phyloP scores from a whole-genome alignment of 2,888 invertebrate species.

The Erebia aethiops region DNA sequence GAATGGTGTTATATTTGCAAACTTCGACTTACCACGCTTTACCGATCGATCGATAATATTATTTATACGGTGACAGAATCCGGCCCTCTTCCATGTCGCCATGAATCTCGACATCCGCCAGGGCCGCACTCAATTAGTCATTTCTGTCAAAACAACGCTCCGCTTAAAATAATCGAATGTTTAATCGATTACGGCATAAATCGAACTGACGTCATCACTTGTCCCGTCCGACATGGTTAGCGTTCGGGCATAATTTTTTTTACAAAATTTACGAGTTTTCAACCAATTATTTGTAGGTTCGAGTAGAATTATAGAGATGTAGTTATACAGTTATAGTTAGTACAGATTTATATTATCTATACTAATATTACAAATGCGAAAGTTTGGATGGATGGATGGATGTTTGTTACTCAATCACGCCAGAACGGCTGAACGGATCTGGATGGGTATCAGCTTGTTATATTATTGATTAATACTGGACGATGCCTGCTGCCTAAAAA shows the following conservation, averaged over 20 bases:
- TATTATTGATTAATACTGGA: no score
- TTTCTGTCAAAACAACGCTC: slow-evolving; percentile 72
- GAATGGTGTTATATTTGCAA: slow-evolving; percentile 20
- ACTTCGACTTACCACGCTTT: slow-evolving; percentile 31
- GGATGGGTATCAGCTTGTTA: no score
- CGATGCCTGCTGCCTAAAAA: no score
- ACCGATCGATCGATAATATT: slow-evolving; percentile 46
- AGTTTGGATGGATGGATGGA: no score
- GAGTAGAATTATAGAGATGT: not conserved
- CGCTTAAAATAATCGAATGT: slow-evolving; percentile 65
- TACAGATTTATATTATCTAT: no score
- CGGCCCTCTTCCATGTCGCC: slow-evolving; percentile 54
- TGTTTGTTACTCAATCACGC: no score
- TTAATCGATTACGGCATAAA: slow-evolving; percentile 45
- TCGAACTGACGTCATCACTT: slow-evolving; percentile 37
- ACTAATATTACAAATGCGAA: no score
- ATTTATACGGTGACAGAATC: slow-evolving; percentile 55
- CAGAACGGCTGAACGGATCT: no score
- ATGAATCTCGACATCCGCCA: slow-evolving; percentile 74
- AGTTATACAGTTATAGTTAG: no score
- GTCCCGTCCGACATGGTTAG: slow-evolving; percentile 25
- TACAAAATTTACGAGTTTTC: slow-evolving; percentile 4
- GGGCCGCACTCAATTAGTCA: slow-evolving; percentile 71
- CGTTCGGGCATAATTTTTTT: slow-evolving; percentile 3
- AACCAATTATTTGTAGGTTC: not conserved